Base-by-base conservation (phyloP, 2,888 invertebrate species). In the Mantis religiosa region DNA sequence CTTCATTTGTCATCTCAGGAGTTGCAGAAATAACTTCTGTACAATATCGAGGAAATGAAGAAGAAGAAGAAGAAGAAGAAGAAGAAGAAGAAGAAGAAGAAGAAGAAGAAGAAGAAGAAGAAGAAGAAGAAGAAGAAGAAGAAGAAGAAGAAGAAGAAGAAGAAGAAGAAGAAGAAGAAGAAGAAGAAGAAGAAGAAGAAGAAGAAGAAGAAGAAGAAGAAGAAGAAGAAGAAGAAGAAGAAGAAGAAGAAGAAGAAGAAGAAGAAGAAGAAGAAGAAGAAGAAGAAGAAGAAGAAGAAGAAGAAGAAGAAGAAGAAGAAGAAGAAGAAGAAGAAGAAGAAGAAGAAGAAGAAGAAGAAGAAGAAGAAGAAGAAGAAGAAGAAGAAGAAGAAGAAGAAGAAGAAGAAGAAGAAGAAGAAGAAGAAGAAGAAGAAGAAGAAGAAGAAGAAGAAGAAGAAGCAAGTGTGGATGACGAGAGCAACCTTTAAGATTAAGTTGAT, bases 251-350 rank as follows among this genome's bases (percentile, higher is more conserved):
- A 81, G 81, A 81, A 81, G 81, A 81, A 81, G 81, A 81, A 81
- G 81, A 81, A 81, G 81, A 81, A 81, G 81, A 81, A 81, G 47
- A 25, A 84, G 54, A 71, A 47, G 30, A 41, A 7, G 28, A 71
- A 12, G 28, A 71, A 7, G 30, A 34, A 3, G 85, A 89, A 27
- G 41, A 83, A 82, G 25, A 87, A 85, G 90, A 88, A 82, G 87
- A 90, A 41, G 89, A 89, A 54, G 89, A 88, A 27, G 89, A 90
- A 87, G 20, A 87, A 41, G 28, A 88, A n/a, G 86, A 88, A n/a
- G 86, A 86, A 7, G 84, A 15, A 20, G 89, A 30, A 0, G 89
- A 89, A 27, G 89, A n/a, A n/a, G n/a, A n/a, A n/a, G n/a, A n/a
- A n/a, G n/a, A n/a, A 41, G 41, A 41, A 41, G 41, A 41, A 41